Evolutionary conservation across 2,113 vertebrate genomes (phyloP), one percentile per base, ranked within the genome.

Genomic region (Phodopus roborovskii): DNA sequence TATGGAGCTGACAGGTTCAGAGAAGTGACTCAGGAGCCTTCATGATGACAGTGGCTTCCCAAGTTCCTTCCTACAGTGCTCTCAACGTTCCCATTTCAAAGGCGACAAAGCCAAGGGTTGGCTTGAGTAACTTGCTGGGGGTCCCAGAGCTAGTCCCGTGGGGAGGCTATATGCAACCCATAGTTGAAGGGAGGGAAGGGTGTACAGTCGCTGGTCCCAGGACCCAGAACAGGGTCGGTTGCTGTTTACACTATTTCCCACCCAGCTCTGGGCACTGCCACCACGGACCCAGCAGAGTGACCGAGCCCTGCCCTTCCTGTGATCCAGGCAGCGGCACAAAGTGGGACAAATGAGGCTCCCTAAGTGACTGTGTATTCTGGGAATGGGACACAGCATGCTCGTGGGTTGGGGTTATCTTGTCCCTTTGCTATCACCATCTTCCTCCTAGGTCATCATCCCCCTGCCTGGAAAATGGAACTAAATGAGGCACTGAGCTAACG

Each of bases 151-250:
- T 48, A 22, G 79, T 42, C n/a, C 79, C 3, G 26, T 1, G 8
- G 0, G 33, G 50, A n/a, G 26, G 56, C 26, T 2, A 0, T 50
- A 83, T 17, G 24, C 13, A 64, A 36, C 0, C 2, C 19, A 22
- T 0, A 13, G 5, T 12, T 30, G 36, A 39, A 17, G 39, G 73
- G 50, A 39, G 9, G 11, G 24, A 1, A 7, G 39, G 19, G 28
- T 19, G 22, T 22, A 87, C 48, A 13, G 10, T 0, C 7, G 75
- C 53, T 1, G 19, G 79, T 62, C 83, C 19, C 15, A 22, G 74
- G 36, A 16, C 11, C 73, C 64, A 13, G 66, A 58, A 28, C 1
- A 22, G 20, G 30, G 3, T 62, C 12, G 45, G 16, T 7, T 7
- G 17, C 16, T 39, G 20, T 39, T 22, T 60, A n/a, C 13, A 39